These are phyloP conservation scores for Kryptolebias ocellatus DNA, from an alignment of 2,797 vertebrate genomes.

Conservation along the genomic window DNA sequence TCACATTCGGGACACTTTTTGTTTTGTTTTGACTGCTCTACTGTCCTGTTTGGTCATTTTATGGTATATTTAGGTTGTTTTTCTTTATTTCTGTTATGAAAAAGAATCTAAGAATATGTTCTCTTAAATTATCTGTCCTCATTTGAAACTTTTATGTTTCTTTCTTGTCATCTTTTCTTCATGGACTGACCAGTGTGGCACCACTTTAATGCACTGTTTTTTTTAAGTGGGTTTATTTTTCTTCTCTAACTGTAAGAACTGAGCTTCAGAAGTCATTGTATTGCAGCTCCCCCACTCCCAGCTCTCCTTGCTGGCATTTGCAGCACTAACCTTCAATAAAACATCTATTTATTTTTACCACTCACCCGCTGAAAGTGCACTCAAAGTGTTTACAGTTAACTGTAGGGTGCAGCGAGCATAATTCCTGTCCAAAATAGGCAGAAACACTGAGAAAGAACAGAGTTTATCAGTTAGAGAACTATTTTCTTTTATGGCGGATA, in stretches of 20 bases:
- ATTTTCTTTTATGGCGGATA: too few species aligned
- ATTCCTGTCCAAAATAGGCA: not conserved
- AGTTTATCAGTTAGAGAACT: not conserved
- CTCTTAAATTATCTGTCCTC: too few species aligned
- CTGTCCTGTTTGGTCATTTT: too few species aligned
- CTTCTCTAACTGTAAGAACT: not conserved
- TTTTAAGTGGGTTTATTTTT: too few species aligned
- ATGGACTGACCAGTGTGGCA: not conserved
- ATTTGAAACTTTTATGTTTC: not conserved
- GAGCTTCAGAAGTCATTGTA: constrained; percentile 3
- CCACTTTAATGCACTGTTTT: too few species aligned
- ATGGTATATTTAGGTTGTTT: too few species aligned
- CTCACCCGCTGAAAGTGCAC: not conserved
- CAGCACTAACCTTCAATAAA: not conserved
- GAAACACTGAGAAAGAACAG: not conserved
- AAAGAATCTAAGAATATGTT: too few species aligned
- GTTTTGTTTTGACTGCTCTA: too few species aligned
- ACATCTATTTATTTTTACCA: constrained; percentile 11
- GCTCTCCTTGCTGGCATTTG: constrained; percentile 4
- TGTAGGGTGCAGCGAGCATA: not conserved
- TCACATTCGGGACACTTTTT: not conserved
- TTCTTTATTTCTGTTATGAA: too few species aligned
- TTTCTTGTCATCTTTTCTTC: not conserved
- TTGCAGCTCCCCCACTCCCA: not conserved
- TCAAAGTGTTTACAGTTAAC: not conserved